Evolutionary conservation across 2,888 invertebrate genomes (phyloP).

Genomic region (Aporophyla nigra): DNA sequence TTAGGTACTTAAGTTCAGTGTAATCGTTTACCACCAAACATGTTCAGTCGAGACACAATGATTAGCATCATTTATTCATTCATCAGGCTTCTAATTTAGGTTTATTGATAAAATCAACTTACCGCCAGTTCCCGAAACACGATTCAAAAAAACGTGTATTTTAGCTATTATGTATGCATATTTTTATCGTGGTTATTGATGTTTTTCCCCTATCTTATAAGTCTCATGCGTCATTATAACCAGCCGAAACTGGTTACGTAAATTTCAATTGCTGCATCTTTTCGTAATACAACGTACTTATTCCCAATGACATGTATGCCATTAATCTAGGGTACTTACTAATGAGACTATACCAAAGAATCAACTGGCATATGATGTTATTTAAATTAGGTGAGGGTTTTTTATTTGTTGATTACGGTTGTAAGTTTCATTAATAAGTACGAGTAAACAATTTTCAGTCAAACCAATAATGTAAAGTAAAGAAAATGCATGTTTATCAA

Average conservation of each 20-base stretch:
- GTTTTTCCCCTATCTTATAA: constrained; percentile 13
- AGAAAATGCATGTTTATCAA: too few relatives aligned
- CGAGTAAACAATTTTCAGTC: too few relatives aligned
- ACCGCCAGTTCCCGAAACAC: background rate
- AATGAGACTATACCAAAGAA: too few relatives aligned
- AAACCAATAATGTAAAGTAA: too few relatives aligned
- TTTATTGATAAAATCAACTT: constrained; percentile 9
- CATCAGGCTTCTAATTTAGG: constrained; percentile 14
- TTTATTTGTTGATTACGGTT: too few relatives aligned
- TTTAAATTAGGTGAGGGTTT: too few relatives aligned
- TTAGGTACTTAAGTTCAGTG: too few relatives aligned
- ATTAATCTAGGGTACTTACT: too few relatives aligned
- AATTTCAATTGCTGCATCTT: background rate
- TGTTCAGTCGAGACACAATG: background rate
- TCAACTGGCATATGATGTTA: too few relatives aligned
- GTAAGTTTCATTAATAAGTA: too few relatives aligned
- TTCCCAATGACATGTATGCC: too few relatives aligned
- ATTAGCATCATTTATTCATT: constrained; percentile 3
- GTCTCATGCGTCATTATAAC: background rate
- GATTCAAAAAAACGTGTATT: constrained; percentile 5
- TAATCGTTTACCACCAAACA: background rate
- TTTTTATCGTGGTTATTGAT: background rate
- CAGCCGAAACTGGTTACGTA: constrained; percentile 11
- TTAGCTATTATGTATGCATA: background rate
- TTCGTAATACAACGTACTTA: too few relatives aligned